phyloP scores from a whole-genome alignment of 2,113 vertebrate genomes.

The Mesitornis unicolor region DNA sequence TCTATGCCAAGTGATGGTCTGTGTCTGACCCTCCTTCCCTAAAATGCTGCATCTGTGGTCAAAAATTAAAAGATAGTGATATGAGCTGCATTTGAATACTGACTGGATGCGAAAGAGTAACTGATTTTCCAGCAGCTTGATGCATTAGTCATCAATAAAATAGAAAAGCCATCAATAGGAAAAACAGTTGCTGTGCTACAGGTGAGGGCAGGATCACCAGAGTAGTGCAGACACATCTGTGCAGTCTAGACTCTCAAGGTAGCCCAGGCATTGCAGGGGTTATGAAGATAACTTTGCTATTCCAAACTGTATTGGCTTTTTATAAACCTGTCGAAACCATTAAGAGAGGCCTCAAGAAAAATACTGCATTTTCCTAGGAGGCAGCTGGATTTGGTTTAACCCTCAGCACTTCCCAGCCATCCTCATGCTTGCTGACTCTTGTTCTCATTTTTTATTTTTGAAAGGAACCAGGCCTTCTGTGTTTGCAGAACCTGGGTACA shows the following conservation, averaged over 20 bases:
- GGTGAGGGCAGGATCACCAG: background rate
- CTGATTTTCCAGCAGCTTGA: background rate
- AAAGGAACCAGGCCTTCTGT: background rate
- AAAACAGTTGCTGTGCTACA: background rate
- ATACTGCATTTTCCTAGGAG: background rate
- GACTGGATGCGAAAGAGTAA: background rate
- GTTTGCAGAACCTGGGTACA: background rate
- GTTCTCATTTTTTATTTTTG: background rate
- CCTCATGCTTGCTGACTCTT: background rate
- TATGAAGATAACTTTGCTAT: constrained; percentile 27
- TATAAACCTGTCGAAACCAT: constrained; percentile 26
- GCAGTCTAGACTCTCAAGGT: constrained; percentile 4
- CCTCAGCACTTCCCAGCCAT: background rate
- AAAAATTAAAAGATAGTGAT: background rate
- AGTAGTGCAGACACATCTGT: background rate
- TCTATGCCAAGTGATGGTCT: background rate
- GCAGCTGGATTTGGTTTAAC: constrained; percentile 15
- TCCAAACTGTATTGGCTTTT: background rate
- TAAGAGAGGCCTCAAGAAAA: background rate
- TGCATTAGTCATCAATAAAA: background rate
- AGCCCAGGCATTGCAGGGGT: background rate
- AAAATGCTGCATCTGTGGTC: background rate
- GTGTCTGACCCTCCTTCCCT: background rate
- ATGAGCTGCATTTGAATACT: background rate
- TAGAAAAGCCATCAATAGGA: background rate